These are phyloP conservation scores for Drosophila tripunctata DNA, from an alignment of 2,888 invertebrate genomes.

Conservation along the genomic window DNA sequence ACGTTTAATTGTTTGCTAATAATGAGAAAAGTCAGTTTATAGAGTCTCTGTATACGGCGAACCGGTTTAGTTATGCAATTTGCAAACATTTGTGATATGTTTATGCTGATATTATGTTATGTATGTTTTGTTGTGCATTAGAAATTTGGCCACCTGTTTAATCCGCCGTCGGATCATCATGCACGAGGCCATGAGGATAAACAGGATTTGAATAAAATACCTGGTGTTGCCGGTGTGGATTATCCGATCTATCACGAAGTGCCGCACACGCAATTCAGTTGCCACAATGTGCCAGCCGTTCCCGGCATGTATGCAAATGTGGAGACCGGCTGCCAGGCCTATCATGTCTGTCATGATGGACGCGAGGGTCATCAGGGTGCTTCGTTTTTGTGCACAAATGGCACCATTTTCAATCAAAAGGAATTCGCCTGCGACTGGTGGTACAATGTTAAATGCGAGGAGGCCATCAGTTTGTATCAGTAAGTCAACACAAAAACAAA, in stretches of 20 bases:
- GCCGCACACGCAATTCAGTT: constrained; percentile 92
- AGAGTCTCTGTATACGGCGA: constrained; percentile 63
- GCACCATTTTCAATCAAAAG: constrained; percentile 93
- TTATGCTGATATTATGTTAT: constrained; percentile 34
- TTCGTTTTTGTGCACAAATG: constrained; percentile 93
- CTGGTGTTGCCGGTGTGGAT: constrained; percentile 91
- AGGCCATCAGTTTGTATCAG: constrained; percentile 90
- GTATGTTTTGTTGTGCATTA: no score
- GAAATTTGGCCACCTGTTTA: constrained; percentile 82
- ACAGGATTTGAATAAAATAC: constrained; percentile 92
- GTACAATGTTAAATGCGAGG: constrained; percentile 94
- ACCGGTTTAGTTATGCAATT: constrained; percentile 56
- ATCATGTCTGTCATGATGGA: constrained; percentile 94
- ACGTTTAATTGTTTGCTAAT: constrained; percentile 64
- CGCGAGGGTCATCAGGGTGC: constrained; percentile 93
- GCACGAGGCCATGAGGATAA: constrained; percentile 74
- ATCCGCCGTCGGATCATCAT: constrained; percentile 72
- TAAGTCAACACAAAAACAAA: constrained; percentile 80
- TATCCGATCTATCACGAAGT: constrained; percentile 92
- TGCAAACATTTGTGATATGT: constrained; percentile 34
- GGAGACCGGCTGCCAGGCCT: constrained; percentile 95
- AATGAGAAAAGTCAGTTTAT: constrained; percentile 44
- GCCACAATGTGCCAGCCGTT: constrained; percentile 90
- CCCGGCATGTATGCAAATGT: constrained; percentile 97
- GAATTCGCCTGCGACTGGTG: constrained; percentile 96